Base-by-base conservation (phyloP, 2,888 invertebrate species). In the Drosophila mercatorum region DNA sequence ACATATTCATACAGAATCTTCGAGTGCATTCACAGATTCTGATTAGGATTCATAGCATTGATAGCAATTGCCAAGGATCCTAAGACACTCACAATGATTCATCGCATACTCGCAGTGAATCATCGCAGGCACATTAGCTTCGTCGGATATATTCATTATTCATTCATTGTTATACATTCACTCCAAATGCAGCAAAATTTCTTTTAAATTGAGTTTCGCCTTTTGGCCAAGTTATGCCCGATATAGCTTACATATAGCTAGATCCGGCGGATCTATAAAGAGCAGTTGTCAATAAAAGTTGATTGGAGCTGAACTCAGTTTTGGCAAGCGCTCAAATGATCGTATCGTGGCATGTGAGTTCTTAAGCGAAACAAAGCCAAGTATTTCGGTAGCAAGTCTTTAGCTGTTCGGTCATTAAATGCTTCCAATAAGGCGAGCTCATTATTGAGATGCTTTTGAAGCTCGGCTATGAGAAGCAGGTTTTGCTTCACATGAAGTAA, bases 131-230 rank as follows among this genome's bases (percentile, higher is more conserved):
- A 1, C 22, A 22, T 22, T 2, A 22, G 6, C 34, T 17, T 36
- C 51, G 36, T 55, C 40, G 10, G 26, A 59, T 53, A 59, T 53
- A 49, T 46, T 65, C 28, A 49, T 28, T 7, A 12, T n/a, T 10
- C 31, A 53, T 46, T 65, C 36, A 49, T 28, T 7, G 7, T 28
- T 4, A 12, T 8, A 8, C 53, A 60, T 51, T 34, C 12, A 61
- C 44, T 40, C 64, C 41, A n/a, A 67, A 61, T 58, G 8, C 22
- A 47, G 5, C 14, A n/a, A 6, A 34, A 57, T 46, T 51, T 14
- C 47, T 26, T 64, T 36, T 31, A 60, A 75, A 65, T 65, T 65
- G 61, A 53, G 28, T 56, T 40, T 65, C 8, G 10, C 31, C 49
- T 51, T 51, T 51, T 34, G 5, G 22, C n/a, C 2, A 49, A 31